Evolutionary conservation across 2,113 vertebrate genomes (phyloP), one percentile per base, ranked within the genome.

Genomic region (Cheilinus undulatus): DNA sequence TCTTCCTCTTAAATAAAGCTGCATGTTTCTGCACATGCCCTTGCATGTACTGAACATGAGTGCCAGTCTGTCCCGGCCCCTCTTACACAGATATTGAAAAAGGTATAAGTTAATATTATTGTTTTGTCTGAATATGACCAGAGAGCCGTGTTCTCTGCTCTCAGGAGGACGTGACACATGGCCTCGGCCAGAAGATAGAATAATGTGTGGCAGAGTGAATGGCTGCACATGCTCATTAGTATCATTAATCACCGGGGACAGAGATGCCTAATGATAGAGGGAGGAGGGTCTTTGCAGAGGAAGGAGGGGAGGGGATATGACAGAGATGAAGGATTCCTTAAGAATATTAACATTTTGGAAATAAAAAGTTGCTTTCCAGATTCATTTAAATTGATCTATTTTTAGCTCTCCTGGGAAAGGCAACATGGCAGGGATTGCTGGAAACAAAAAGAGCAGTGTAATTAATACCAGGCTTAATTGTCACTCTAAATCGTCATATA

Each of bases 201-300:
- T 87, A 84, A 88, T 81, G 78, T 83, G 74, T 77, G 82, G 77
- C 81, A 69, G 82, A 87, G 88, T 85, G 87, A 91, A 80, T 82
- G 84, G 89, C 83, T 88, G 86, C 89, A 86, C 88, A 86, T 86
- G 85, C 91, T 91, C 91, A 90, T 92, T 91, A 91, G 87, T 84
- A 69, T 91, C 90, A 90, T 92, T 93, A 90, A 92, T 93, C 91
- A 92, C 72, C 49, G 40, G 87, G 76, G 89, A 84, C 86, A 86
- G 88, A 85, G 75, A 89, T 73, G 85, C 79, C 78, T 89, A 88
- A 88, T 74, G 90, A 89, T 89, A 84, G 82, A 75, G 74, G 74
- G 78, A 82, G 63, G 65, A 86, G 76, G 76, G 75, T 78, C 78
- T 87, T 86, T 63, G 67, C 46, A 28, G 61, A 63, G 64, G 71